A percentile compares a stretch with the other conserved stretches of the same genome.
Conservation (phyloP, 2,113 vertebrate species). For the Ochotona curzoniae region DNA sequence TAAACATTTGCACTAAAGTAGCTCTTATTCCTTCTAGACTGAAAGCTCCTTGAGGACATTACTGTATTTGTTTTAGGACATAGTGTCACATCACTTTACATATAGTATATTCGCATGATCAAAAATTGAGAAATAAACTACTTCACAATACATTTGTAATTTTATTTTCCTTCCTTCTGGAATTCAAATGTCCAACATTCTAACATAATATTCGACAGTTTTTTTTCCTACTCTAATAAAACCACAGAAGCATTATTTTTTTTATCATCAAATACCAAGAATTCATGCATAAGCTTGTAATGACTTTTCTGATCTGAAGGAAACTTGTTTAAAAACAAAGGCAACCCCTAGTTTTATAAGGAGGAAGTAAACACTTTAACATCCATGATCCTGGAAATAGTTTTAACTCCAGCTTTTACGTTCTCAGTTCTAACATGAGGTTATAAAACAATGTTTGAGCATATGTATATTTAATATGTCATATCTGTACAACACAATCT, state of each 20-base stretch:
- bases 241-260: constrained; percentile 12
- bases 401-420: constrained; percentile 38
- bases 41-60: neutral
- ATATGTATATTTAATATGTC: constrained; percentile 17
- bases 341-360: neutral
- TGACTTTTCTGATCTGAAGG: constrained; percentile 56
- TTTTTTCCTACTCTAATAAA: constrained; percentile 56
- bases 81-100: neutral
- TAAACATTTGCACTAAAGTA: neutral
- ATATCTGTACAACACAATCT: constrained; percentile 21
- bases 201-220: constrained; percentile 10
- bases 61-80: neutral
- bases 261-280: constrained; percentile 28
- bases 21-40: neutral
- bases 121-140: constrained; percentile 18
- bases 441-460: constrained; percentile 48
- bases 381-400: constrained; percentile 17
- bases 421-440: constrained; percentile 46
- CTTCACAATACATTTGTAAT: constrained; percentile 28
- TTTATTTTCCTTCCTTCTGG: constrained; percentile 8
- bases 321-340: constrained; percentile 54
- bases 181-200: neutral
- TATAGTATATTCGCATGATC: neutral
- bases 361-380: constrained; percentile 30
- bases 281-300: constrained; percentile 46